A percentile compares a stretch with the other conserved stretches of the same genome.
phyloP scores from a whole-genome alignment of 2,113 vertebrate species.

The Oxyruncus cristatus region DNA sequence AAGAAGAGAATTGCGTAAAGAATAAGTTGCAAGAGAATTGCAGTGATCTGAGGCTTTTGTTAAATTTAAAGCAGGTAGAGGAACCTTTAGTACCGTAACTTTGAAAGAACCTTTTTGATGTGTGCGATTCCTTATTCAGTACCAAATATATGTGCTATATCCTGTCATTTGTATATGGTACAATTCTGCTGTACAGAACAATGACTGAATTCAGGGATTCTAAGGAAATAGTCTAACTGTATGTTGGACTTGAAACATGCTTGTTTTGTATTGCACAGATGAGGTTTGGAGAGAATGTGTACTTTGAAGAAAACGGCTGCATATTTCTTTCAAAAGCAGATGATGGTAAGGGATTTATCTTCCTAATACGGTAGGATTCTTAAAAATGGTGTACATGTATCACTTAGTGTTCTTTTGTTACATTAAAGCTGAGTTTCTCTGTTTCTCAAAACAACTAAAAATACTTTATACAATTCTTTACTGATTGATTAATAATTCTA shows the following conservation, averaged over 20 bases:
- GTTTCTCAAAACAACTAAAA: not conserved
- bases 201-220: not conserved
- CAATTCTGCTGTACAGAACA: not conserved
- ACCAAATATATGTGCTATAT: not conserved
- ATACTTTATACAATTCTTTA: not conserved
- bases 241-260: not conserved
- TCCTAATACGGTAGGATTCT: not conserved
- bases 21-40: not conserved
- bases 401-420: not conserved
- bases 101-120: not conserved
- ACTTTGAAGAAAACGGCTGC: slow-evolving; percentile 83
- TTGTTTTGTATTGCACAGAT: slow-evolving; percentile 75
- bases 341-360: slow-evolving; percentile 74
- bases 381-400: not conserved
- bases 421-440: not conserved
- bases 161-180: not conserved
- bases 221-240: not conserved
- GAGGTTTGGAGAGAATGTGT: slow-evolving; percentile 78
- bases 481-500: not conserved
- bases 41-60: not conserved
- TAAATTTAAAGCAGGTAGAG: not conserved
- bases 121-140: not conserved
- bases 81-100: not conserved
- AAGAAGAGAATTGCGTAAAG: too few species aligned
- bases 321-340: slow-evolving; percentile 79